These are phyloP conservation scores for Drosophila watanabei DNA, from an alignment of 1,140 invertebrate species.

Conservation along the genomic window DNA sequence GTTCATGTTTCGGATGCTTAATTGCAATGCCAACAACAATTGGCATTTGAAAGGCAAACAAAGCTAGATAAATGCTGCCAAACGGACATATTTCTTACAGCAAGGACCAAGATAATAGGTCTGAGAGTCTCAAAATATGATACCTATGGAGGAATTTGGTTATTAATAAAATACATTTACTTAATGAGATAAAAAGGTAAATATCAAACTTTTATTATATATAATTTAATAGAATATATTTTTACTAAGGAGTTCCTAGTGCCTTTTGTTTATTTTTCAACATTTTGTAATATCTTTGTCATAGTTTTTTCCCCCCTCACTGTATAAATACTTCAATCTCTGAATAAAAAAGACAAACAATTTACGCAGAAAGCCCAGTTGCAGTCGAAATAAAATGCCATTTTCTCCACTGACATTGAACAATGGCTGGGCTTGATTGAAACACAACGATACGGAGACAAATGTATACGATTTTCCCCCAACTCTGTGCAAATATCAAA, in stretches of 20 bases:
- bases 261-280: neutral
- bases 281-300: neutral
- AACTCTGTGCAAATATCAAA: conserved; percentile 66
- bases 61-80: conserved; percentile 26
- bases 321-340: neutral
- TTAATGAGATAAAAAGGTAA: no score
- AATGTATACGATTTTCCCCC: conserved; percentile 11
- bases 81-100: neutral
- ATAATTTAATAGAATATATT: no score
- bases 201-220: no score
- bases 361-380: conserved; percentile 44
- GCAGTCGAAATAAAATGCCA: conserved; percentile 57
- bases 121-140: no score
- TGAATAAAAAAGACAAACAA: conserved; percentile 6
- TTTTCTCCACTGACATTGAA: conserved; percentile 37
- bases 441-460: conserved; percentile 50
- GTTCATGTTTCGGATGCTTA: conserved; percentile 33
- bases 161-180: no score
- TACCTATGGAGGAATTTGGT: no score
- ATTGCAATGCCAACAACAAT: conserved; percentile 67
- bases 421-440: conserved; percentile 63
- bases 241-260: neutral
- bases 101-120: neutral
- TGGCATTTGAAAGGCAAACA: conserved; percentile 67
- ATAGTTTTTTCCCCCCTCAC: neutral